Conservation (phyloP, 2,113 vertebrate genomes). For the Boulengeromyrus knoepffleri region DNA sequence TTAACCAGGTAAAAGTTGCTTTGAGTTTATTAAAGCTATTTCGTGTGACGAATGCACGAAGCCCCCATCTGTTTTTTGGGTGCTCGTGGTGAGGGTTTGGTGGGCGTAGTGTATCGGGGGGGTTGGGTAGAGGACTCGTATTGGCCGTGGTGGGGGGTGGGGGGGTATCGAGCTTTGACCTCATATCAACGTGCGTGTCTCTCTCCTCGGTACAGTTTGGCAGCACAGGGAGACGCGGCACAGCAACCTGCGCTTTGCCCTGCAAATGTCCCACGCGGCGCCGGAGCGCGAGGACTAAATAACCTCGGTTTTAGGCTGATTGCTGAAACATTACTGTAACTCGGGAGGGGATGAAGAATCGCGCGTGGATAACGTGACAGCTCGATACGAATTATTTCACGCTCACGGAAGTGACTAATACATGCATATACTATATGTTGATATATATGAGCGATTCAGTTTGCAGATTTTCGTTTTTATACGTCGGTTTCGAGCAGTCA, state of each 20-base stretch:
- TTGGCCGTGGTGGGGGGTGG: conserved; percentile 14
- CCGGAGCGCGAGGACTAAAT: background rate
- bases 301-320: background rate
- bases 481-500: background rate
- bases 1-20: background rate
- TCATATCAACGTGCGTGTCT: conserved; percentile 16
- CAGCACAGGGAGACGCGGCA: conserved; percentile 12
- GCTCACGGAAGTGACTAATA: background rate
- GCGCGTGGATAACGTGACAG: conserved; percentile 26
- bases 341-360: conserved; percentile 13
- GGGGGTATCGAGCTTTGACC: conserved; percentile 28
- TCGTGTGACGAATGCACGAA: background rate
- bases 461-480: background rate
- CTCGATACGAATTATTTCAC: conserved; percentile 30
- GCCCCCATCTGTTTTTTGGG: background rate
- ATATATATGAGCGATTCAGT: background rate
- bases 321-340: background rate
- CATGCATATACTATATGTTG: background rate
- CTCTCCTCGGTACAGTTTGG: conserved; percentile 45
- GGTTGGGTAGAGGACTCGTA: conserved; percentile 23
- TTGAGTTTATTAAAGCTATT: background rate
- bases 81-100: background rate
- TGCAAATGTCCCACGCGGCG: background rate
- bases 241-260: background rate
- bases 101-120: conserved; percentile 6